Evolutionary conservation across 2,888 invertebrate species (phyloP).

Genomic region (Anorthoa munda): DNA sequence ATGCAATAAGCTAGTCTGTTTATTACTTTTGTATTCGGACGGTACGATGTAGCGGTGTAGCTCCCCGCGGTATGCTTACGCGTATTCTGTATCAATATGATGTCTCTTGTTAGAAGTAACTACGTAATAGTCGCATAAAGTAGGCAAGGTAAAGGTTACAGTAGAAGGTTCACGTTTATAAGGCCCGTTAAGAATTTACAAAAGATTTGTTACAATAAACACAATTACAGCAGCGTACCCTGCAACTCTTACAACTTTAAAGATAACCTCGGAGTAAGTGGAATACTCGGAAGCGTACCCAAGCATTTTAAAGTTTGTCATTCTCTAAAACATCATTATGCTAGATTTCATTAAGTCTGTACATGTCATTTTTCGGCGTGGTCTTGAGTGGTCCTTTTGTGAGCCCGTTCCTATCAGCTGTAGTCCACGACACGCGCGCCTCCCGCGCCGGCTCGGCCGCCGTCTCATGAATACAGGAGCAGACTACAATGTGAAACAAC

Average conservation of each 20-base stretch:
- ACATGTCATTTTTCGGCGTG: not conserved
- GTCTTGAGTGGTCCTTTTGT: conserved; percentile 16
- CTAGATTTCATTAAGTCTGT: not conserved
- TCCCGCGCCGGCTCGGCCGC: not conserved
- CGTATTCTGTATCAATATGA: conserved; percentile 29
- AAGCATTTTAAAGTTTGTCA: no score
- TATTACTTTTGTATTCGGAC: conserved; percentile 35
- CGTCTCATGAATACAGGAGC: conserved; percentile 57
- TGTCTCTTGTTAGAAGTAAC: conserved; percentile 21
- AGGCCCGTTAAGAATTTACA: not conserved
- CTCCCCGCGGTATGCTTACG: not conserved
- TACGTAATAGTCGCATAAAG: conserved; percentile 8
- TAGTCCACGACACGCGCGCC: not conserved
- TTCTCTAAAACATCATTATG: not conserved
- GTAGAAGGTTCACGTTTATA: conserved; percentile 10
- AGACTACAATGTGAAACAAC: conserved; percentile 43
- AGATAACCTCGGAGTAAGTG: not conserved
- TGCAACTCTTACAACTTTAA: no score
- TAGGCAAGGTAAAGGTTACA: not conserved
- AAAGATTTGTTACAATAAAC: not conserved
- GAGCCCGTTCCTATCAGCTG: no score
- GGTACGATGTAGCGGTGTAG: not conserved
- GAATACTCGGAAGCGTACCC: no score
- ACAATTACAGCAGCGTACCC: no score
- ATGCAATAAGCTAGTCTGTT: conserved; percentile 31